Evolutionary conservation across 2,797 vertebrate species (phyloP).

Genomic region (Sphenopsis melanotis): DNA sequence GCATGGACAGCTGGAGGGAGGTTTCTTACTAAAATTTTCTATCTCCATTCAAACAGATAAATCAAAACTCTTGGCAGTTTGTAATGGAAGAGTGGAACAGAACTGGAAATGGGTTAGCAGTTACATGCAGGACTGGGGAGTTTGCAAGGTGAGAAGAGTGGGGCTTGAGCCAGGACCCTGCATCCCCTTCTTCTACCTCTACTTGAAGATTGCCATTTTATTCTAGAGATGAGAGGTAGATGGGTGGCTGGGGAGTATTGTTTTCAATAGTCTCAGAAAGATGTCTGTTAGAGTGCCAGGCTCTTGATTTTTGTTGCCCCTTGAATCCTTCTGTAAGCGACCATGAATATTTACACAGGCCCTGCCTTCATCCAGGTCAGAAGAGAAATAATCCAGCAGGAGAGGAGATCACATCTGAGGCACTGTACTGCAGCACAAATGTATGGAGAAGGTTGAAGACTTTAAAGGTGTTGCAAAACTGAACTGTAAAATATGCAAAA

Average conservation of each 20-base stretch:
- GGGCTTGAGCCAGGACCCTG: neutral
- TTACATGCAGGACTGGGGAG: neutral
- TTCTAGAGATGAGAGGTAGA: neutral
- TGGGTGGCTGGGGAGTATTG: neutral
- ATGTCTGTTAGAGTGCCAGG: neutral
- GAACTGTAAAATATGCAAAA: neutral
- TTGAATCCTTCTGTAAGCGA: neutral
- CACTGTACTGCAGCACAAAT: neutral
- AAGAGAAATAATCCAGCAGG: neutral
- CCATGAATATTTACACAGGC: neutral
- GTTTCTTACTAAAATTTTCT: neutral
- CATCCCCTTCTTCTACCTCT: neutral
- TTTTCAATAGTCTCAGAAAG: neutral
- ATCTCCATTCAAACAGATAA: neutral
- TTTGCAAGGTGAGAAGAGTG: neutral
- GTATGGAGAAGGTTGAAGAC: neutral
- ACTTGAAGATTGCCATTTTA: neutral
- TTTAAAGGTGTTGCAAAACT: neutral
- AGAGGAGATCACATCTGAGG: neutral
- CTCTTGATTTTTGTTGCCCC: neutral
- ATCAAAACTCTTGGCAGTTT: neutral
- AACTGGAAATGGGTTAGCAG: neutral
- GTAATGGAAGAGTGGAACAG: neutral
- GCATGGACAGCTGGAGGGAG: neutral
- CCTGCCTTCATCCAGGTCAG: neutral